These are phyloP conservation scores for Hyperoplus lanceolatus DNA, from an alignment of 2,797 vertebrate species.

Conservation along the genomic window DNA sequence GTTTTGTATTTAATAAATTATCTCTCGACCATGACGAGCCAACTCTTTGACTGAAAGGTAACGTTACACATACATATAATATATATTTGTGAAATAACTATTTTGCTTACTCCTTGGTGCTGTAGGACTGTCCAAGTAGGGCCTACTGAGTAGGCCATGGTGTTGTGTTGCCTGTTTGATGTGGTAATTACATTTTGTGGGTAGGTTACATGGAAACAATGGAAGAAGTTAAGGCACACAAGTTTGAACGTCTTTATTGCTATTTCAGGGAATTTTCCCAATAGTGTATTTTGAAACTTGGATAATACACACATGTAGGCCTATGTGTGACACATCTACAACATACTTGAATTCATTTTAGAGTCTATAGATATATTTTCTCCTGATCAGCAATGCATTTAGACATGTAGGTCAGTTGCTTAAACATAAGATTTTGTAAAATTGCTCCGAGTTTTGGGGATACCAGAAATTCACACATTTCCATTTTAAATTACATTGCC, in stretches of 20 bases:
- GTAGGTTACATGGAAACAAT: neutral
- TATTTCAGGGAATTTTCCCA: neutral
- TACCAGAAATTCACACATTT: neutral
- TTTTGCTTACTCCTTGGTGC: neutral
- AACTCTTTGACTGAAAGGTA: neutral
- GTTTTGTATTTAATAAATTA: neutral
- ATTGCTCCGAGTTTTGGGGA: neutral
- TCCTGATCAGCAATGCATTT: neutral
- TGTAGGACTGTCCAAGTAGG: too few relatives aligned
- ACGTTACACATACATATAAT: neutral
- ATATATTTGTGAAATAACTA: neutral
- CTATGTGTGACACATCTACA: neutral
- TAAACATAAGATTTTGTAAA: neutral
- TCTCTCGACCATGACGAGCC: neutral
- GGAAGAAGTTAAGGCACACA: neutral
- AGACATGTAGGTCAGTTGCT: neutral
- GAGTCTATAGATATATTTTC: neutral
- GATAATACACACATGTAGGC: neutral
- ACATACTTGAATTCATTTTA: neutral
- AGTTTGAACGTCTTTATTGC: constrained; percentile 40
- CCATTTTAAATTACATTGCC: neutral
- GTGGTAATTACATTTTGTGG: neutral
- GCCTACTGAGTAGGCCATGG: neutral
- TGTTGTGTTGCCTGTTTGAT: neutral
- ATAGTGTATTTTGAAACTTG: neutral